Evolutionary conservation across 1,140 invertebrate genomes (phyloP).

Genomic region (Drosophila pruinosa): DNA sequence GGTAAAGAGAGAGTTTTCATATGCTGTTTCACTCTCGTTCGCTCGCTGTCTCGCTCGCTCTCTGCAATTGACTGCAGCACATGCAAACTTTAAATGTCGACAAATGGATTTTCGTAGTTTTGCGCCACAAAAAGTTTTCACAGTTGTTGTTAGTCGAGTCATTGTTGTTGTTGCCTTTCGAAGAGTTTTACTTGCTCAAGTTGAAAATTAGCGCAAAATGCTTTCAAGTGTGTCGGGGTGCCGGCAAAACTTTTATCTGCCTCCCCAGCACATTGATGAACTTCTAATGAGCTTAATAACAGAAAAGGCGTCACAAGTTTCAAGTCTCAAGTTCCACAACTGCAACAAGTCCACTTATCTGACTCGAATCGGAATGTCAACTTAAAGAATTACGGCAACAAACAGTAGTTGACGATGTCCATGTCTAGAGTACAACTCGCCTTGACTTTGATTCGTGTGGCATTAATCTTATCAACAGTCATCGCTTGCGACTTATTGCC

Average conservation of each 20-base stretch:
- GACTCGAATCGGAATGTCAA: constrained; percentile 19
- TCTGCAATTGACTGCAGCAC: constrained; percentile 50
- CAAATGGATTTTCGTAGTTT: constrained; percentile 74
- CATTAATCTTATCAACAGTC: constrained; percentile 55
- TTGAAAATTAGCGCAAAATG: constrained; percentile 67
- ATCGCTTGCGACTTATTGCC: constrained; percentile 11
- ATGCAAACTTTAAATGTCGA: constrained; percentile 69
- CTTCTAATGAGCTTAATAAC: constrained; percentile 70
- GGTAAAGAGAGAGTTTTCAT: not conserved
- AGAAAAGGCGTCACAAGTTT: constrained; percentile 29
- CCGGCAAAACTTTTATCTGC: constrained; percentile 42
- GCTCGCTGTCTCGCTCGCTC: not conserved
- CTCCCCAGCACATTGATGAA: constrained; percentile 53
- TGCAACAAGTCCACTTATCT: constrained; percentile 27
- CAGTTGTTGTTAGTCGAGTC: constrained; percentile 8
- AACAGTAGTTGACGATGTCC: not conserved
- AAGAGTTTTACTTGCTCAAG: constrained; percentile 43
- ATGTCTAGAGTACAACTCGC: constrained; percentile 20
- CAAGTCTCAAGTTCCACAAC: constrained; percentile 4
- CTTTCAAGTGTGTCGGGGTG: constrained; percentile 59
- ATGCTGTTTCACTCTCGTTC: not conserved
- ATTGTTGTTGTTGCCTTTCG: constrained; percentile 28
- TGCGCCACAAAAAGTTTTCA: constrained; percentile 46
- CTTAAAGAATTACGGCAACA: not conserved
- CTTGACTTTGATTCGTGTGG: constrained; percentile 60